These are phyloP conservation scores for Oegoconia quadripuncta DNA, from an alignment of 2,888 invertebrate genomes.

Conservation along the genomic window DNA sequence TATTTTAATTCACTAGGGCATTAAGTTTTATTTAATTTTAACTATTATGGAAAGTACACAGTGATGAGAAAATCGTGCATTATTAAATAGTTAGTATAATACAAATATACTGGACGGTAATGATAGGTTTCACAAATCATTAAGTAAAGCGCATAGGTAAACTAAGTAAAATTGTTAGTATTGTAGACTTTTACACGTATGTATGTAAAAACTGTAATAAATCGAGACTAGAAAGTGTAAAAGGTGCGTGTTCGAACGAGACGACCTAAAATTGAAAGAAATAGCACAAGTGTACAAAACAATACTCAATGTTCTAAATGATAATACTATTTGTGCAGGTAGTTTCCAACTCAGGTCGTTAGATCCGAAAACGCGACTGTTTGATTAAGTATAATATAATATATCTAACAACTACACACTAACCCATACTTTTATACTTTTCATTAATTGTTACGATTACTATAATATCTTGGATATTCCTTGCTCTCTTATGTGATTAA, in stretches of 20 bases:
- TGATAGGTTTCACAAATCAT: neutral
- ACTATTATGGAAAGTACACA: too few species aligned
- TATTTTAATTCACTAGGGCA: conserved; percentile 5
- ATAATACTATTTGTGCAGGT: conserved; percentile 6
- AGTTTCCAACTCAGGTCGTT: conserved; percentile 43
- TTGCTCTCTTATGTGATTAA: conserved; percentile 61
- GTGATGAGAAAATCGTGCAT: too few species aligned
- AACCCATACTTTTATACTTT: conserved; percentile 45
- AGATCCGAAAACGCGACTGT: conserved; percentile 50
- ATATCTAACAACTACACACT: conserved; percentile 49
- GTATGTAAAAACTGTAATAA: conserved; percentile 46
- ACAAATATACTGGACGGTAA: neutral
- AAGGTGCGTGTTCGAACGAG: conserved; percentile 48
- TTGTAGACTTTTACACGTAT: too few species aligned
- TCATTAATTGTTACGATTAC: conserved; percentile 44
- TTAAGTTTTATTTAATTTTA: neutral
- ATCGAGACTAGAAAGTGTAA: conserved; percentile 75
- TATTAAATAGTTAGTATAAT: too few species aligned
- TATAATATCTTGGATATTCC: conserved; percentile 74
- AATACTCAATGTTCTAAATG: too few species aligned
- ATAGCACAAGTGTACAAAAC: too few species aligned
- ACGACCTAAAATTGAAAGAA: conserved; percentile 38
- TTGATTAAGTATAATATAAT: conserved; percentile 33
- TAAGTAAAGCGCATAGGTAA: too few species aligned
- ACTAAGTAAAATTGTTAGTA: too few species aligned